phyloP scores from a whole-genome alignment of 2,888 invertebrate genomes.

The Chironomus tentans region DNA sequence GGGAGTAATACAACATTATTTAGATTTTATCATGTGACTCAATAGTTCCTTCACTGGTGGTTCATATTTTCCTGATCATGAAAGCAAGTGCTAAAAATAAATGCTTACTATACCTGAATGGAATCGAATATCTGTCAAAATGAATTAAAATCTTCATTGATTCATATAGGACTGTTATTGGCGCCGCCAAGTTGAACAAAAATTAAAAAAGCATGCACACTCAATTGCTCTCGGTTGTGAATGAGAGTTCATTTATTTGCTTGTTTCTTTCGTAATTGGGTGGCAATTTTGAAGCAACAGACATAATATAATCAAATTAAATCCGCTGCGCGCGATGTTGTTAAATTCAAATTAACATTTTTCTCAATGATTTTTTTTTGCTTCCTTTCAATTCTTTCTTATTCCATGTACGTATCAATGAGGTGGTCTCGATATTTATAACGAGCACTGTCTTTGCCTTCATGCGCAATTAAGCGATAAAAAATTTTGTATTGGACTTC shows the following conservation, averaged over 20 bases:
- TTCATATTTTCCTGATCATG: too few relatives aligned
- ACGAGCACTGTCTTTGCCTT: constrained; percentile 16
- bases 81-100: neutral
- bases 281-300: constrained; percentile 5
- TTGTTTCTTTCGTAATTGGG: constrained; percentile 13
- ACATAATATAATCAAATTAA: neutral
- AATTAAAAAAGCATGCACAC: neutral
- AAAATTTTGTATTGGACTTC: neutral
- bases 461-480: neutral
- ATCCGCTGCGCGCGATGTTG: constrained; percentile 7
- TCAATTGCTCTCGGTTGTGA: too few relatives aligned
- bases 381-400: neutral
- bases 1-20: too few relatives aligned
- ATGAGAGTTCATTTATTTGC: too few relatives aligned
- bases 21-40: too few relatives aligned
- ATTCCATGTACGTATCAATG: constrained; percentile 8
- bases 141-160: neutral
- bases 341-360: constrained; percentile 27
- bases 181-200: constrained; percentile 1
- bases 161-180: neutral
- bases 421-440: constrained; percentile 22
- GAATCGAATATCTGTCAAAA: neutral
- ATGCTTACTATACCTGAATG: neutral
- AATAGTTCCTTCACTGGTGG: too few relatives aligned
- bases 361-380: neutral